These are phyloP conservation scores for Xanthorhoe spadicearia DNA, from an alignment of 2,888 invertebrate species.

Conservation along the genomic window DNA sequence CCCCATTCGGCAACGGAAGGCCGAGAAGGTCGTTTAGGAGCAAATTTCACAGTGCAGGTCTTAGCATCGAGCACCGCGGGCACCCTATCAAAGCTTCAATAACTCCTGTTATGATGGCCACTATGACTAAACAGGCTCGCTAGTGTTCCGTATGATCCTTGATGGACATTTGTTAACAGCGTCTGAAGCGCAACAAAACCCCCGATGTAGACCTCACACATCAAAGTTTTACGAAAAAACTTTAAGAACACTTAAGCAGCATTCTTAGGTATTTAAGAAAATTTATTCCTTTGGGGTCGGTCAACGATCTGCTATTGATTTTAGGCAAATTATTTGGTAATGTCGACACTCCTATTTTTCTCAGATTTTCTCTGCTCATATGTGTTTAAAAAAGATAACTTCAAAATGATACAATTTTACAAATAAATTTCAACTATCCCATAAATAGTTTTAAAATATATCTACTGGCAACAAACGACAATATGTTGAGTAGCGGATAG, in stretches of 20 bases:
- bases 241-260: too few relatives aligned
- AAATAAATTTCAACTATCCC: too few relatives aligned
- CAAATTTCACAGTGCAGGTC: background rate
- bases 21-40: background rate
- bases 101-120: background rate
- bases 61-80: background rate
- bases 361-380: too few relatives aligned
- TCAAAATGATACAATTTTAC: too few relatives aligned
- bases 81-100: background rate
- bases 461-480: too few relatives aligned
- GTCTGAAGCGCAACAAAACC: background rate
- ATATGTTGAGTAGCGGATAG: too few relatives aligned
- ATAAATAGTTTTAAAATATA: too few relatives aligned
- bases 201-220: background rate
- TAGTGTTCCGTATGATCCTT: background rate
- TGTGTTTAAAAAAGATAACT: too few relatives aligned
- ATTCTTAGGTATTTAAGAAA: too few relatives aligned
- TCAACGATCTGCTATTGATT: background rate
- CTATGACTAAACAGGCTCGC: background rate
- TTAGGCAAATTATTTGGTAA: too few relatives aligned
- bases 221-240: too few relatives aligned
- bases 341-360: too few relatives aligned
- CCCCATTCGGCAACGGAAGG: background rate
- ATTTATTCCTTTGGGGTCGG: background rate
- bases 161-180: background rate